Evolutionary conservation across 2,797 vertebrate species (phyloP), one percentile per base, ranked within the genome.

Genomic region (Xiphophorus birchmanni): DNA sequence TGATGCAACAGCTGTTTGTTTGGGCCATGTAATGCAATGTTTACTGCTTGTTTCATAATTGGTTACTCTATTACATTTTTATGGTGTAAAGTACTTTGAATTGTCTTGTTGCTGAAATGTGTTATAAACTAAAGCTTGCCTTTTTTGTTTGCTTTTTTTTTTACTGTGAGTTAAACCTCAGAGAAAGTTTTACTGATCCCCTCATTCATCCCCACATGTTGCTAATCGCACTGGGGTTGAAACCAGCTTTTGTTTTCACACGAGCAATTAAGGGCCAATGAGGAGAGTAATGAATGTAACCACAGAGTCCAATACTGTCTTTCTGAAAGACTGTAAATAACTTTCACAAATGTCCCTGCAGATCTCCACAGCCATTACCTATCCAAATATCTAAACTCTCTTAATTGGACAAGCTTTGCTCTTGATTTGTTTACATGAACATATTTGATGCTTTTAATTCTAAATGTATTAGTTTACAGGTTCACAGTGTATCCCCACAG

Each of bases 201-300:
- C 73, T 82, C 52, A 40, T 65, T 77, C 58, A 71, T 85, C 79
- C 50, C 32, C 90, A 88, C 56, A 8, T 89, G 89, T 17, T 87
- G 78, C 26, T 85, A 77, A 90, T 90, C 84, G 89, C 45, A 71
- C 50, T 21, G 29, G 42, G 18, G 52, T 72, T 77, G 80, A 82
- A 89, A 82, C 48, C 26, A 72, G 74, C 73, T 18, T 73, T 44
- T 76, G 83, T 82, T 58, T 84, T 79, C 82, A 86, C 80, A 87
- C 35, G 29, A 18, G 63, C 47, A 56, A 87, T 88, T 85, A 84
- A 76, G 56, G 80, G 54, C 77, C 47, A 56, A 85, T 67, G 63
- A 65, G 79, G 86, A 74, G 84, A 85, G 87, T 86, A 73, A 45
- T 72, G 42, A 71, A 56, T 2, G 18, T 11, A 52, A 67, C 78